Evolutionary conservation across 2,113 vertebrate genomes (phyloP).

Genomic region (Axis porcinus): DNA sequence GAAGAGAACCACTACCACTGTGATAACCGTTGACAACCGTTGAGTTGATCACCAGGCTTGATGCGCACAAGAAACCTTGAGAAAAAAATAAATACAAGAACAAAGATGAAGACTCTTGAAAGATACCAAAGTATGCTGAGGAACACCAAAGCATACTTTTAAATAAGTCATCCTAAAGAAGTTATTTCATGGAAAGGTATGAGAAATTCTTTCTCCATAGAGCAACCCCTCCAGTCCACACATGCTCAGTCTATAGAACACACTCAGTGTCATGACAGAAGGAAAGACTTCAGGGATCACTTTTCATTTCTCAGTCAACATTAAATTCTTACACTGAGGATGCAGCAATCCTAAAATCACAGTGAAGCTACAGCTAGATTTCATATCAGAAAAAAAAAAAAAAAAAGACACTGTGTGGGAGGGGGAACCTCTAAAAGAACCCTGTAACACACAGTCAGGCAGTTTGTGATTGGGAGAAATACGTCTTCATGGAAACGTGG

Average conservation of each 20-base stretch:
- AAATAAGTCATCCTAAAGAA: not conserved
- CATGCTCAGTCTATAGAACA: not conserved
- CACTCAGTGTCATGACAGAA: not conserved
- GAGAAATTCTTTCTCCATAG: not conserved
- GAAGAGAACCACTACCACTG: not conserved
- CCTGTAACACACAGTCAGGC: not conserved
- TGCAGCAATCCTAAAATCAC: not conserved
- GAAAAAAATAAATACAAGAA: not conserved
- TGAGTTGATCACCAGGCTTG: not conserved
- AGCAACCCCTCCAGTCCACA: accelerated
- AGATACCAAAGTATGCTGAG: not conserved
- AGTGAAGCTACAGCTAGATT: not conserved
- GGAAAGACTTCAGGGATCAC: not conserved
- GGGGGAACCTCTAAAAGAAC: not conserved
- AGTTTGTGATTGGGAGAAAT: not conserved
- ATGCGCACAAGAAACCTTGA: not conserved
- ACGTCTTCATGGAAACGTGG: not conserved
- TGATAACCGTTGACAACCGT: not conserved
- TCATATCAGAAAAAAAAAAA: not conserved
- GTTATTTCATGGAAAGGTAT: not conserved
- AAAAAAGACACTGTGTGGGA: too few relatives aligned
- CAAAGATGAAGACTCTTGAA: not conserved
- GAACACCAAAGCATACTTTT: not conserved
- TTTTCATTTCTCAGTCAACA: not conserved
- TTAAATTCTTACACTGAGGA: not conserved